Conservation (phyloP, 2,888 invertebrate genomes). For the Ophion ellenae region DNA sequence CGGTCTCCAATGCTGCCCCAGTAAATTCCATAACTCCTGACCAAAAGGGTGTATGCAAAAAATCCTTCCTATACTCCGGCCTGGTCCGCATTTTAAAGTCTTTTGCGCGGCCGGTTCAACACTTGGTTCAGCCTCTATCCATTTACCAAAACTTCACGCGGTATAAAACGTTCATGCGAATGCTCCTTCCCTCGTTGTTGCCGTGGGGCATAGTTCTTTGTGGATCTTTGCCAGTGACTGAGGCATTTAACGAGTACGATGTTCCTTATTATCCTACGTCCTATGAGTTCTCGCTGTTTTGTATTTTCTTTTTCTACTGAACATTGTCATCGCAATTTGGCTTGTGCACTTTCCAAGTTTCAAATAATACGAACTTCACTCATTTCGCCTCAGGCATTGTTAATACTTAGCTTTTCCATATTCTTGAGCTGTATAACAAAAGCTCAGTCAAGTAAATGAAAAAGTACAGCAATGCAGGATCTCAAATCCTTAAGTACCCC, state of each 20-base stretch:
- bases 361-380: background rate
- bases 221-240: conserved; percentile 13
- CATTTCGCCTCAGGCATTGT: background rate
- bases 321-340: background rate
- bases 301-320: background rate
- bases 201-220: background rate
- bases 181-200: conserved; percentile 15
- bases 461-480: background rate
- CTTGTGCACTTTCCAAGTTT: background rate
- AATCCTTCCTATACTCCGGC: conserved; percentile 16
- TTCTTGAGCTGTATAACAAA: background rate
- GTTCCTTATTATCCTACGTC: conserved; percentile 28
- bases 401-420: background rate
- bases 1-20: background rate
- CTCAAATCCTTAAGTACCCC: background rate
- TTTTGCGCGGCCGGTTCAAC: conserved; percentile 44
- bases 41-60: conserved; percentile 26
- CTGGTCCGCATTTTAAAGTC: background rate
- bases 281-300: conserved; percentile 10
- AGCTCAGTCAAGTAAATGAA: background rate
- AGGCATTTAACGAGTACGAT: conserved; percentile 36
- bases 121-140: conserved; percentile 61
- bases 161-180: conserved; percentile 35
- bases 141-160: conserved; percentile 60
- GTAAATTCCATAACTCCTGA: conserved; percentile 35